Evolutionary conservation across 2,888 invertebrate species (phyloP), one percentile per base, ranked within the genome.

Genomic region (Harpagoxenus sublaevis): DNA sequence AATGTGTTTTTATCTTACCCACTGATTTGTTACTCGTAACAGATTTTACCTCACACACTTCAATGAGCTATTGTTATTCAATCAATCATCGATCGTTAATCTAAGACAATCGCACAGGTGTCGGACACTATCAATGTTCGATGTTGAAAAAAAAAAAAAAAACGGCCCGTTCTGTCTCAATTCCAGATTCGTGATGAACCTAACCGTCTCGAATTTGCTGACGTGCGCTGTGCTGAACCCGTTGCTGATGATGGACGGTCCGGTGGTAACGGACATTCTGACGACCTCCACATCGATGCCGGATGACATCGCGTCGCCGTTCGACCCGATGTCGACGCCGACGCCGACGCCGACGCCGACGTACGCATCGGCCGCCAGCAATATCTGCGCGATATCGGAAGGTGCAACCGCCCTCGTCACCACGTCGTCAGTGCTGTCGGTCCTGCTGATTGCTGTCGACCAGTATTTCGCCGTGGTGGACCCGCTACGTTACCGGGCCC

Each of bases 171-270:
- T 53, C 35, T 66, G 31, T 66, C 53, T 65, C 60, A 12, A 51
- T 96, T 96, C 18, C 96, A 97, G 97, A 95, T 97, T 97, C 95
- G 97, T 97, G 94, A 96, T 97, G 93, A 97, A 96, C 92, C 93
- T 96, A 89, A 95, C 96, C 94, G 95, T 96, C 92, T 95, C 96
- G 85, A 96, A 96, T 92, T 95, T 96, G 88, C 95, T 96, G 96
- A 92, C 96, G 85, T 95, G 96, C 55, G 95, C 96, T 65, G 94
- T 95, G 68, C 94, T 93, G 94, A 96, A 88, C 94, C 96, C 87
- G 87, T 93, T 96, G 15, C 91, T 96, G 55, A 94, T 97, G 94
- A 94, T 96, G 94, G 95, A 97, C 94, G 66, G 94, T 23, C 91
- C 95, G 2, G n/a, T 94, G 2, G 95, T 95, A 92, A 95, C 75